Percentiles rank a stretch among this genome's conserved stretches.
Conservation (phyloP, 2,113 vertebrate species). For the Nicator chloris region DNA sequence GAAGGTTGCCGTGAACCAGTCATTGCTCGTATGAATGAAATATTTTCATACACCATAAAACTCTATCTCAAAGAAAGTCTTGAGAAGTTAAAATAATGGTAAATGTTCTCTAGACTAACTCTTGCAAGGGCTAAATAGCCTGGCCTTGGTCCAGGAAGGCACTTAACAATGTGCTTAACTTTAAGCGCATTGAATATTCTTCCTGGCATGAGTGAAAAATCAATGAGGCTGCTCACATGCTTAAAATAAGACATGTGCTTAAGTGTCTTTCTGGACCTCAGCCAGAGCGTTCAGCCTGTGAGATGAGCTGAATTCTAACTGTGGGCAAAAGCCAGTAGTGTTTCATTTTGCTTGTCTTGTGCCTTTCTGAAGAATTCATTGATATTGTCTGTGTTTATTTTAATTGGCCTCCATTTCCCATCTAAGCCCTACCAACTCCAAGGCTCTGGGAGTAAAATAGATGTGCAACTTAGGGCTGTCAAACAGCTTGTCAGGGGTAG, state of each 20-base stretch:
- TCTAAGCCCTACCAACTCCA: conserved; percentile 35
- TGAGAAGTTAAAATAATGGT: conserved; percentile 44
- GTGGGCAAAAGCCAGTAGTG: conserved; percentile 37
- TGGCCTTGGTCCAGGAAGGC: conserved; percentile 53
- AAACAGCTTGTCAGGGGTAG: conserved; percentile 58
- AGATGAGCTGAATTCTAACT: conserved; percentile 26
- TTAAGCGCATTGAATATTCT: conserved; percentile 62
- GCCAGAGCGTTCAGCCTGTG: background rate
- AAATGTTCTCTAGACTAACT: conserved; percentile 20
- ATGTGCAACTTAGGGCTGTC: conserved; percentile 56
- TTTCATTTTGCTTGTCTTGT: conserved; percentile 56
- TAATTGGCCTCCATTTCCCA: conserved; percentile 61
- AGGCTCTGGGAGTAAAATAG: conserved; percentile 45
- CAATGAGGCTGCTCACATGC: conserved; percentile 56
- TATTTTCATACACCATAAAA: conserved; percentile 4
- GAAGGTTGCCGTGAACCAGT: background rate
- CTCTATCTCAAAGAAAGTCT: conserved; percentile 32
- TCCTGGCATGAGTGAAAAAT: conserved; percentile 53
- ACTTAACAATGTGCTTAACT: conserved; percentile 65
- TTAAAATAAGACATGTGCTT: conserved; percentile 56
- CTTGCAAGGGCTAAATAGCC: conserved; percentile 17
- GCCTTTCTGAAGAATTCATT: conserved; percentile 57
- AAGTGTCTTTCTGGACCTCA: conserved; percentile 53
- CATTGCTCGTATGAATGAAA: background rate
- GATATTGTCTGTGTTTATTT: conserved; percentile 63